Evolutionary conservation across 2,888 invertebrate genomes (phyloP).

Genomic region (Lepas anatifera): DNA sequence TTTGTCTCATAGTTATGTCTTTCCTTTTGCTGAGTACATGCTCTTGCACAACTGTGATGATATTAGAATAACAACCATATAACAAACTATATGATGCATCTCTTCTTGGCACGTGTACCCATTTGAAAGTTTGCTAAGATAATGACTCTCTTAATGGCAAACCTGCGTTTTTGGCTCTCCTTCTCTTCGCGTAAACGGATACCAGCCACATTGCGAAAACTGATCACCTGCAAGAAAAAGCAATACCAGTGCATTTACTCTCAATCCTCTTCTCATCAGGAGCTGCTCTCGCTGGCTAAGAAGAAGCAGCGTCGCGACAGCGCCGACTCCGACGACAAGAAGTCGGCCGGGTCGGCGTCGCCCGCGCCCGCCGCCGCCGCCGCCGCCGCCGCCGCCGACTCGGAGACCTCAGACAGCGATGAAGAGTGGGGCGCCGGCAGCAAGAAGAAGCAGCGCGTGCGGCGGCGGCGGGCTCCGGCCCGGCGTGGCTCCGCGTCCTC

Average conservation of each 20-base stretch:
- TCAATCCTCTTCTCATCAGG: slow-evolving; percentile 14
- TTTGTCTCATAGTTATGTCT: too few species aligned
- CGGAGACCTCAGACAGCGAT: slow-evolving; percentile 25
- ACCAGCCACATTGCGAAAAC: too few species aligned
- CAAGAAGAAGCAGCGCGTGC: slow-evolving; percentile 20
- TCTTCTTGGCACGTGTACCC: too few species aligned
- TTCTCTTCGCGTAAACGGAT: background rate
- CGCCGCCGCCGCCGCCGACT: slow-evolving; percentile 17
- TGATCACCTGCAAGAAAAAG: too few species aligned
- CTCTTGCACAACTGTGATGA: too few species aligned
- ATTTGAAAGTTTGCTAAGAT: too few species aligned
- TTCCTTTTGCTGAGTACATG: too few species aligned
- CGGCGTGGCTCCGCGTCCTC: background rate
- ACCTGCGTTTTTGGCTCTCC: background rate
- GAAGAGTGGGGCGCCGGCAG: slow-evolving; percentile 24
- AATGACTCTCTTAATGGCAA: too few species aligned
- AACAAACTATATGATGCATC: too few species aligned
- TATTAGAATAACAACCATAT: too few species aligned
- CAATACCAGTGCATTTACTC: too few species aligned
- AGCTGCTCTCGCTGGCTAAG: slow-evolving; percentile 21
- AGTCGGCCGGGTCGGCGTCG: too few species aligned
- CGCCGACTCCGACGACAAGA: slow-evolving; percentile 15
- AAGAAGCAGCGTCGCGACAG: slow-evolving; percentile 18
- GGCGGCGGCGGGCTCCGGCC: background rate
- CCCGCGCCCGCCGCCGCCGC: background rate